Base-by-base conservation (phyloP, 2,888 invertebrate species). In the Polymixis lichenea region DNA sequence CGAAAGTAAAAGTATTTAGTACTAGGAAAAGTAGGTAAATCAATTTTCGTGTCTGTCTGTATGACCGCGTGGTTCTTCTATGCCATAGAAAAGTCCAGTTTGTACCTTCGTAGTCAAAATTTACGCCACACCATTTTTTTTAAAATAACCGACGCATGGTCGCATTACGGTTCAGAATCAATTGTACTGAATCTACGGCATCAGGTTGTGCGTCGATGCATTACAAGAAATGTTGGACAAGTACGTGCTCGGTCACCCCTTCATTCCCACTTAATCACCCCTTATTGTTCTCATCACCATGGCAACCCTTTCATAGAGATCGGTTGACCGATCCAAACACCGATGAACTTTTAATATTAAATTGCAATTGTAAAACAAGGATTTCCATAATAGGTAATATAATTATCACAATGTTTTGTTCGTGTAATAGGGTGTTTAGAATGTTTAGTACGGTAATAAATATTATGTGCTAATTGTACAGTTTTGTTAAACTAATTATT, bases 371-470 rank as follows among this genome's bases (percentile, higher is more conserved):
- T n/a, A n/a, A n/a, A 77, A 65, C 32, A 51, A 17, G n/a, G 15
- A 19, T 28, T 70, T 49, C 25, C 22, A 25, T 81, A 11, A 5
- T 46, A 46, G 43, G 22, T 15, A 67, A 65, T 53, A n/a, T 65
- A 25, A 61, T 77, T 75, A 71, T 46, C n/a, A 55, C 22, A 38
- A 56, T 28, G 71, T 56, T 68, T 62, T 71, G 73, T 78, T 60
- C 11, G n/a, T 51, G 43, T 64, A 60, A 71, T 60, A n/a, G 19
- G 22, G 67, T 64, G 70, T 70, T 78, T 71, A 61, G 62, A 64
- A 71, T 74, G 56, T 82, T 83, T 53, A 71, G n/a, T 73, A 19
- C 2, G 5, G 62, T 43, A 51, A 78, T 83, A 71, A 82, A 71
- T 83, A 64, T 25, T 49, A 7, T 25, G 61, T 0, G 49, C 15